These are phyloP conservation scores for Ctenopoma multispine DNA, from an alignment of 2,797 vertebrate species.

Conservation along the genomic window DNA sequence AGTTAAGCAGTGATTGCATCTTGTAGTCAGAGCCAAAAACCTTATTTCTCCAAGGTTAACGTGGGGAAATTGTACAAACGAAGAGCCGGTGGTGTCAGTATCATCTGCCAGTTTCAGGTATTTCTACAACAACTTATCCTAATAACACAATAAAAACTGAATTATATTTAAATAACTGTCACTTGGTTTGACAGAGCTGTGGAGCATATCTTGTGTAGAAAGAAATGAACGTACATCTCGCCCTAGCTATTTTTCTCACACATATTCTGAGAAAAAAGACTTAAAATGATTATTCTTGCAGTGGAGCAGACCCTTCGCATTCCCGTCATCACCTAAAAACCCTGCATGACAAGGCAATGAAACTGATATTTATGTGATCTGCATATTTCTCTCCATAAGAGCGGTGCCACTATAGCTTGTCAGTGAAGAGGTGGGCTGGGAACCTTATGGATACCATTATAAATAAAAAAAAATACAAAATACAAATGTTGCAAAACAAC, in stretches of 20 bases:
- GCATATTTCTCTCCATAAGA: conserved; percentile 48
- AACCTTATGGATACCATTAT: neutral
- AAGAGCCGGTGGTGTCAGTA: neutral
- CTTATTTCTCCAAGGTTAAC: neutral
- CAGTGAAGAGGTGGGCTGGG: conserved; percentile 30
- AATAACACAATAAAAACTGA: neutral
- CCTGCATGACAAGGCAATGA: conserved; percentile 37
- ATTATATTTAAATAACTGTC: neutral
- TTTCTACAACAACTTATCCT: neutral
- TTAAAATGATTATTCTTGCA: neutral
- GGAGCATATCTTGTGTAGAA: conserved; percentile 3
- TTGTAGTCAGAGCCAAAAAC: neutral
- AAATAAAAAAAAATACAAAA: conserved; percentile 14
- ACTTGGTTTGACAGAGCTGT: neutral
- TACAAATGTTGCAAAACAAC: conserved; percentile 26
- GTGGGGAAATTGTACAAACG: neutral
- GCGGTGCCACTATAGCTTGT: conserved; percentile 3
- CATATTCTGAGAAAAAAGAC: neutral
- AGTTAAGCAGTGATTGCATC: neutral
- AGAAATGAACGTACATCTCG: conserved; percentile 19
- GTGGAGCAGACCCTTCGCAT: neutral
- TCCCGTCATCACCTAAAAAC: conserved; percentile 30
- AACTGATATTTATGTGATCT: conserved; percentile 47
- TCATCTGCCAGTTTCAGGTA: neutral
- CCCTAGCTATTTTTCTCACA: neutral